phyloP scores from a whole-genome alignment of 1,140 invertebrate species.

The Ooceraea biroi region DNA sequence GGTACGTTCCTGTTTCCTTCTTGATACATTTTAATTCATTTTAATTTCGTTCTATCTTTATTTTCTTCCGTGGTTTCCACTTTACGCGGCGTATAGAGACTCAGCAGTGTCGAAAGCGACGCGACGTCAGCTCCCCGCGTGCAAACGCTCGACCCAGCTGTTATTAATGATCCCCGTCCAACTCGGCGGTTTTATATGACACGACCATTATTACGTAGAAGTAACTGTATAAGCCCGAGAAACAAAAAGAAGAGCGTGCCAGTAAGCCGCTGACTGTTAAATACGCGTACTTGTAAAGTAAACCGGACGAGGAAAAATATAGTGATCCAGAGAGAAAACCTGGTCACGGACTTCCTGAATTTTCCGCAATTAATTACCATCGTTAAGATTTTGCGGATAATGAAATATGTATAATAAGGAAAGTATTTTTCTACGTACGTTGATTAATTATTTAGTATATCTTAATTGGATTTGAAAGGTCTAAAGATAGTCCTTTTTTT shows the following conservation, averaged over 20 bases:
- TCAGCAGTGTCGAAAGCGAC: slow-evolving; percentile 59
- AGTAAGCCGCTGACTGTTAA: not conserved
- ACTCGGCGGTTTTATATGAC: slow-evolving; percentile 21
- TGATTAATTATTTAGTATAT: not conserved
- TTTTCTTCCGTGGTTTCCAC: slow-evolving; percentile 40
- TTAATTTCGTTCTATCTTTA: slow-evolving; percentile 50
- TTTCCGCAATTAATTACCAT: too few relatives aligned
- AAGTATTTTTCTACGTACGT: slow-evolving; percentile 16
- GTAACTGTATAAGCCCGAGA: slow-evolving; percentile 16
- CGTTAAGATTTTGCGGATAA: too few relatives aligned
- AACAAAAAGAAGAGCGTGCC: not conserved
- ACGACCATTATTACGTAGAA: not conserved
- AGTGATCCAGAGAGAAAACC: too few relatives aligned
- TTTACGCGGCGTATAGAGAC: slow-evolving; percentile 37
- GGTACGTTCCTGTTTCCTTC: slow-evolving; percentile 86
- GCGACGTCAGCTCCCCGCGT: slow-evolving; percentile 75
- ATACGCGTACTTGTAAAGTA: not conserved
- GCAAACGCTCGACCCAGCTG: not conserved
- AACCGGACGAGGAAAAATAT: not conserved
- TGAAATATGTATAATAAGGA: too few relatives aligned
- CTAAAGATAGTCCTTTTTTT: not conserved
- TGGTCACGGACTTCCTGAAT: too few relatives aligned
- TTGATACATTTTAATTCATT: slow-evolving; percentile 57
- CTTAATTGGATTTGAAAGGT: not conserved
- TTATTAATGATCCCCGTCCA: slow-evolving; percentile 43